phyloP scores from a whole-genome alignment of 2,113 vertebrate species.

The Oplegnathus fasciatus region DNA sequence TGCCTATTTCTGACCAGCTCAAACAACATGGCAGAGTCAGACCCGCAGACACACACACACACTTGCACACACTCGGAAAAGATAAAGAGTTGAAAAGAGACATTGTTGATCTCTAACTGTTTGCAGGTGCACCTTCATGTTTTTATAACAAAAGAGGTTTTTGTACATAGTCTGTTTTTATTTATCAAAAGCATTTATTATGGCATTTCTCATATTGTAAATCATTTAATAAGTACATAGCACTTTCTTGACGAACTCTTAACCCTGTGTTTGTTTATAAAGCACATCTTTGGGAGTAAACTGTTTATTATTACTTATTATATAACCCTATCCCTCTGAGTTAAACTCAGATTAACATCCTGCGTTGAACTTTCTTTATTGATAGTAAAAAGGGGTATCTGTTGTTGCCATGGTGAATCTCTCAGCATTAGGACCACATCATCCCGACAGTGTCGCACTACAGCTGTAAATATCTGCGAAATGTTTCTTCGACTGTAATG shows the following conservation, averaged over 20 bases:
- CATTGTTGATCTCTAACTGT: constrained; percentile 22
- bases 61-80: constrained; percentile 7
- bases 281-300: background rate
- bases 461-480: constrained; percentile 38
- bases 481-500: constrained; percentile 44
- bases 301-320: background rate
- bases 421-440: constrained; percentile 37
- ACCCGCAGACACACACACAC: constrained; percentile 6
- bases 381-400: background rate
- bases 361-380: background rate
- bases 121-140: constrained; percentile 45
- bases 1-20: constrained; percentile 69
- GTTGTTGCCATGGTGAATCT: constrained; percentile 59
- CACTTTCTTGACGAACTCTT: constrained; percentile 8
- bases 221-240: constrained; percentile 31
- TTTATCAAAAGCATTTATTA: background rate
- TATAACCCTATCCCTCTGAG: background rate
- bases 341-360: background rate
- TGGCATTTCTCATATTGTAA: constrained; percentile 40
- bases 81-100: constrained; percentile 28
- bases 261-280: constrained; percentile 29
- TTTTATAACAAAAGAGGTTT: constrained; percentile 57
- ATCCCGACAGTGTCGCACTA: background rate
- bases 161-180: constrained; percentile 54
- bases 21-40: constrained; percentile 35